Conservation (phyloP, 2,888 invertebrate species). For the Eilema griseolum region DNA sequence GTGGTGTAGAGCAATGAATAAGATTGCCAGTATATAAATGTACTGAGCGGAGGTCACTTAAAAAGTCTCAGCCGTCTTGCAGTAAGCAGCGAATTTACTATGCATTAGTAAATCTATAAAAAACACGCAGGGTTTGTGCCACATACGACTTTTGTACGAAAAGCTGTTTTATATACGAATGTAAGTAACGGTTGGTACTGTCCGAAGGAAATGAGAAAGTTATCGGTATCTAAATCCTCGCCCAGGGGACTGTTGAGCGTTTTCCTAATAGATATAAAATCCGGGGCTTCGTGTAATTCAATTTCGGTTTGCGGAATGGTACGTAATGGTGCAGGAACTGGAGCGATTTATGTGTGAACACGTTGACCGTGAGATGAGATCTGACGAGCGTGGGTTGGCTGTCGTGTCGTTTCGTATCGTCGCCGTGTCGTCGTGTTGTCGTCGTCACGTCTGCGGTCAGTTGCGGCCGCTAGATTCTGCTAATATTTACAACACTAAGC, state of each 20-base stretch:
- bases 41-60: background rate
- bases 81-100: background rate
- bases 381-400: slow-evolving; percentile 40
- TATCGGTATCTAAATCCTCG: slow-evolving; percentile 83
- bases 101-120: background rate
- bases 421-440: slow-evolving; percentile 25
- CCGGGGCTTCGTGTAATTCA: slow-evolving; percentile 81
- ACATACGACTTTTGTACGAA: slow-evolving; percentile 60
- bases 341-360: slow-evolving; percentile 72
- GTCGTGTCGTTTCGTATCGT: slow-evolving; percentile 24
- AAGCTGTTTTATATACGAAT: slow-evolving; percentile 67
- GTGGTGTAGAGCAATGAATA: too few species aligned
- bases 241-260: slow-evolving; percentile 76
- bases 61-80: background rate
- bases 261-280: slow-evolving; percentile 85
- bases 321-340: slow-evolving; percentile 54
- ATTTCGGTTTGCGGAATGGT: slow-evolving; percentile 71
- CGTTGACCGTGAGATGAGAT: slow-evolving; percentile 55
- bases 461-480: slow-evolving; percentile 48
- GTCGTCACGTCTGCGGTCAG: slow-evolving; percentile 50
- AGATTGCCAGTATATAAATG: background rate
- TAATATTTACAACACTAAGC: slow-evolving; percentile 61
- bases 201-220: slow-evolving; percentile 84
- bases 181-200: slow-evolving; percentile 68
- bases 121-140: slow-evolving; percentile 34